Conservation (phyloP, 2,888 invertebrate species). For the Andrena bucephala region DNA sequence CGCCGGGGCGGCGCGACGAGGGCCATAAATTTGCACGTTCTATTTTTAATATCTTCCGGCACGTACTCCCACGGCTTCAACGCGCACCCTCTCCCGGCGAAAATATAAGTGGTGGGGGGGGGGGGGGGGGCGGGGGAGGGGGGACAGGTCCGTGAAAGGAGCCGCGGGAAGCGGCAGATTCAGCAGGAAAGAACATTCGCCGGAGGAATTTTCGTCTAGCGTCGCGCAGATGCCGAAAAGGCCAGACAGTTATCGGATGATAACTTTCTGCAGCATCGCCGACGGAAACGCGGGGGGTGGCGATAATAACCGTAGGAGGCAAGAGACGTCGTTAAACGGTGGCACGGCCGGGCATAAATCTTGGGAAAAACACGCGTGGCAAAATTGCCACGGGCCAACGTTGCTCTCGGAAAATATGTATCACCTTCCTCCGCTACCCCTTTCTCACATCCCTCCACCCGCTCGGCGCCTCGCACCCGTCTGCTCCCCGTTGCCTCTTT, state of each 20-base stretch:
- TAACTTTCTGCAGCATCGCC: conserved; percentile 67
- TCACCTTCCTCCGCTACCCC: conserved; percentile 64
- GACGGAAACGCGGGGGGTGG: conserved; percentile 18
- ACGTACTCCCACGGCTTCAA: conserved; percentile 16
- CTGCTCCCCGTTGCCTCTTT: neutral
- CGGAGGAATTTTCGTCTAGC: conserved; percentile 66
- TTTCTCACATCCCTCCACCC: conserved; percentile 8
- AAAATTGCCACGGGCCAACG: conserved; percentile 78
- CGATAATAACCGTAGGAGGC: conserved; percentile 67
- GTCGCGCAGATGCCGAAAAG: conserved; percentile 65
- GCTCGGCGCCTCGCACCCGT: neutral
- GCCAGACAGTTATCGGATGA: conserved; percentile 73
- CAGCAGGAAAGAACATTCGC: conserved; percentile 49
- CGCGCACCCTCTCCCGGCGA: neutral
- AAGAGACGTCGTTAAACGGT: conserved; percentile 74
- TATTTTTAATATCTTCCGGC: conserved; percentile 57
- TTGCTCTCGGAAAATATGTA: conserved; percentile 76
- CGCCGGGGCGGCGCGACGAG: conserved; percentile 12
- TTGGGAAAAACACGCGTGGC: conserved; percentile 80
- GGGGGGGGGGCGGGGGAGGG: neutral
- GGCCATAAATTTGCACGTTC: conserved; percentile 49
- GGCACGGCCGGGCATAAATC: conserved; percentile 76
- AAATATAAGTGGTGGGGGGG: conserved; percentile 26
- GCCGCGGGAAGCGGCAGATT: conserved; percentile 45
- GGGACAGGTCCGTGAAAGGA: conserved; percentile 26